These are phyloP conservation scores for Neelides sp. DNA, from an alignment of 1,140 invertebrate genomes.

Conservation along the genomic window DNA sequence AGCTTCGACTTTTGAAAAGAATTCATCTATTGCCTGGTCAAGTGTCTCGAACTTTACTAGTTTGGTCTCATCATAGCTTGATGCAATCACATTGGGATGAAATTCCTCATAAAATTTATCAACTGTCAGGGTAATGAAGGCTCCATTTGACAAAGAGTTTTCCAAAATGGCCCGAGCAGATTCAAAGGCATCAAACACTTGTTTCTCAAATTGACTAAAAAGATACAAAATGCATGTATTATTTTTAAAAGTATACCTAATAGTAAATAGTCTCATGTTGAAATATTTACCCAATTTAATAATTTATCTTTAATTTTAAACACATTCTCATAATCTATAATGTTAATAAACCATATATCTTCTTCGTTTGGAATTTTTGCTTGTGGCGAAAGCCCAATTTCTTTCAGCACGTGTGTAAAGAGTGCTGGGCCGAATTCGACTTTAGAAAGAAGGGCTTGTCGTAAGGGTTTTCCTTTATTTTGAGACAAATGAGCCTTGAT, in stretches of 20 bases:
- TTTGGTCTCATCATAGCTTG: slow-evolving; percentile 52
- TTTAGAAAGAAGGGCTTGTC: slow-evolving; percentile 26
- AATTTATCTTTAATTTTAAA: too few relatives aligned
- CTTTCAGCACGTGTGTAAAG: slow-evolving; percentile 22
- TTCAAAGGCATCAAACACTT: slow-evolving; percentile 38
- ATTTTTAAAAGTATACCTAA: neutral
- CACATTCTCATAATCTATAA: too few relatives aligned
- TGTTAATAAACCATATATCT: neutral
- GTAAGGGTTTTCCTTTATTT: slow-evolving; percentile 15
- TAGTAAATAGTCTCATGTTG: slow-evolving; percentile 1
- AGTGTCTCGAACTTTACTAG: slow-evolving; percentile 62
- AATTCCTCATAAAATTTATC: slow-evolving; percentile 67
- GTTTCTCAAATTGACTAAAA: slow-evolving; percentile 8
- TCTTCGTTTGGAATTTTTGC: slow-evolving; percentile 17
- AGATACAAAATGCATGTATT: neutral
- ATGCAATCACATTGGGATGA: slow-evolving; percentile 63
- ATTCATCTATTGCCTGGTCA: slow-evolving; percentile 86
- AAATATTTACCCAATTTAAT: neutral
- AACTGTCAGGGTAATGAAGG: slow-evolving; percentile 50
- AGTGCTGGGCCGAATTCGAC: slow-evolving; percentile 29
- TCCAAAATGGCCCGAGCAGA: slow-evolving; percentile 84
- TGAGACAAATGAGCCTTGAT: slow-evolving; percentile 3
- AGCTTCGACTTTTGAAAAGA: slow-evolving; percentile 84
- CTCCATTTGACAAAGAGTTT: slow-evolving; percentile 61
- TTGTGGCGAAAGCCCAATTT: slow-evolving; percentile 8